Percentiles rank a stretch among this genome's conserved stretches.
Evolutionary conservation across 2,888 invertebrate species (phyloP).

Genomic region (Thymelicus acteon): DNA sequence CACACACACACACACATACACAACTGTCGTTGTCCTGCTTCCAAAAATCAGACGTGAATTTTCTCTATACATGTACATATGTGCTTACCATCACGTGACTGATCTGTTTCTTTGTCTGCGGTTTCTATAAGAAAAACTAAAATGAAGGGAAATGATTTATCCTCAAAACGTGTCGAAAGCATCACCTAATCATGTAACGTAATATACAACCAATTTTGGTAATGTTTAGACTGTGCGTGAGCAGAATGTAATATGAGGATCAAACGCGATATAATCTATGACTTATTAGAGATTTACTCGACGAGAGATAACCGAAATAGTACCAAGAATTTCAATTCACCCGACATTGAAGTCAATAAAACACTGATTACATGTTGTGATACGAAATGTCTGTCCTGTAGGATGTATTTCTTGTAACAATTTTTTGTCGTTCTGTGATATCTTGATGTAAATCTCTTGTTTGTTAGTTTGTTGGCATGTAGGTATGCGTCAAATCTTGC

Average conservation of each 20-base stretch:
- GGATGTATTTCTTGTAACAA: neutral
- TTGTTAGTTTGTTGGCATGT: too few species aligned
- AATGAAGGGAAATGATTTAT: neutral
- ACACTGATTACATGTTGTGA: conserved; percentile 18
- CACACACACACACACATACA: too few species aligned
- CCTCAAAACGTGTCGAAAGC: conserved; percentile 9
- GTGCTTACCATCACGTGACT: too few species aligned
- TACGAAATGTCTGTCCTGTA: conserved; percentile 10
- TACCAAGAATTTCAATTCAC: conserved; percentile 6
- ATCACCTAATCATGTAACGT: conserved; percentile 6
- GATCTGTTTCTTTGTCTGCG: too few species aligned
- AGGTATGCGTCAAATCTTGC: too few species aligned
- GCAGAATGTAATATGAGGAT: conserved; percentile 13
- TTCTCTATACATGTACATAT: too few species aligned
- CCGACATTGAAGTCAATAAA: conserved; percentile 12
- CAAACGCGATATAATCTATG: conserved; percentile 18
- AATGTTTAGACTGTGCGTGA: conserved; percentile 3
- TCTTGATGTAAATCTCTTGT: too few species aligned
- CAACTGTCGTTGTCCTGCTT: too few species aligned
- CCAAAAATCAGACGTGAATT: too few species aligned
- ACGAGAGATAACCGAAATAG: conserved; percentile 15
- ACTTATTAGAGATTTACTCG: conserved; percentile 11
- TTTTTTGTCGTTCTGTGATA: too few species aligned
- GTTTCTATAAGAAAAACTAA: neutral
- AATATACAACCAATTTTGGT: conserved; percentile 6